These are phyloP conservation scores for Panthera leo DNA, from an alignment of 2,113 vertebrate species.

Conservation along the genomic window DNA sequence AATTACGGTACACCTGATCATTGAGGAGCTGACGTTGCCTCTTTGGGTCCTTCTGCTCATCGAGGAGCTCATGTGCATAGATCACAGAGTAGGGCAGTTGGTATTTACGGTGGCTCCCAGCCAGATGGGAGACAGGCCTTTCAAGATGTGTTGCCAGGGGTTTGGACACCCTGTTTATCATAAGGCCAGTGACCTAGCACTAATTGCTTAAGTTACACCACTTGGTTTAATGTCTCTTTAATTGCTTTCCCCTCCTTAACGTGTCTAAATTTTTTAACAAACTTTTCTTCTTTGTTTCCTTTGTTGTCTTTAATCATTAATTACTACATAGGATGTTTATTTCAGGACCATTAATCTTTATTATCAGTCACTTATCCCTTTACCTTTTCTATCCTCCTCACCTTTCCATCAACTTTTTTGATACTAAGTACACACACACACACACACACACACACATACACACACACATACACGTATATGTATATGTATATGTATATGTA, in stretches of 20 bases:
- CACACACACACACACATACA: too few species aligned
- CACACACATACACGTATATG: too few species aligned
- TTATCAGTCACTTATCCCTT: slow-evolving; percentile 55
- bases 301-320: slow-evolving; percentile 66
- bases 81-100: slow-evolving; percentile 4
- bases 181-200: slow-evolving; percentile 76
- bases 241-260: slow-evolving; percentile 79
- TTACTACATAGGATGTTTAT: slow-evolving; percentile 48
- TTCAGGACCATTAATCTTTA: slow-evolving; percentile 65
- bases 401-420: slow-evolving; percentile 42
- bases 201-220: slow-evolving; percentile 73
- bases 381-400: not conserved
- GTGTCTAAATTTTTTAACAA: slow-evolving; percentile 68
- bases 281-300: slow-evolving; percentile 61
- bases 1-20: slow-evolving; percentile 35
- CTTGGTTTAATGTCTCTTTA: slow-evolving; percentile 79
- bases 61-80: not conserved
- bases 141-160: slow-evolving; percentile 63
- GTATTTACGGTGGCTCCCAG: slow-evolving; percentile 63
- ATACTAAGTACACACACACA: not conserved
- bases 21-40: not conserved
- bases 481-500: too few species aligned
- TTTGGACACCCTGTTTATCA: slow-evolving; percentile 77
- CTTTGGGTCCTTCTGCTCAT: not conserved
- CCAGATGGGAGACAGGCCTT: slow-evolving; percentile 65